Conservation (phyloP, 53 echinoderm and acorn worm genomes). For the Echinometra lucunter region DNA sequence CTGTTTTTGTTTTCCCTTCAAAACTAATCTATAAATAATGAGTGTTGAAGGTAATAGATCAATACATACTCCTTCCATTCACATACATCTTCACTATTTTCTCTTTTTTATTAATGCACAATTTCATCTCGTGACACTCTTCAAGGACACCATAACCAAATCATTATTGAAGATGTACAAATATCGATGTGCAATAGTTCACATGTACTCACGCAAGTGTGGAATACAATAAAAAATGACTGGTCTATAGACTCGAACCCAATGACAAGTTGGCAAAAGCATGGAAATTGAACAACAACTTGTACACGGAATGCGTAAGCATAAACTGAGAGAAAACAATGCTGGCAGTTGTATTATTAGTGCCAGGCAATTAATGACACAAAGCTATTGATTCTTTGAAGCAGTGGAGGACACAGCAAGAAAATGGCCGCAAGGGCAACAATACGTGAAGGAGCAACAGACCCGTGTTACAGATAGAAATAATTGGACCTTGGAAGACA, state of each 20-base stretch:
- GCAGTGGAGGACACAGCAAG: conserved; percentile 24
- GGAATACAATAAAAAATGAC: not conserved
- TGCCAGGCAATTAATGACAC: conserved; percentile 58
- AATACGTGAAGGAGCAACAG: not conserved
- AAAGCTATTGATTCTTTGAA: conserved; percentile 39
- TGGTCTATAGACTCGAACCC: not conserved
- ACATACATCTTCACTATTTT: not conserved
- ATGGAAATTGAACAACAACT: conserved; percentile 7
- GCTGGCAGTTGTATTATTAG: conserved; percentile 29
- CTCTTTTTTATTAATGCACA: conserved; percentile 27
- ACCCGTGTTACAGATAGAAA: not conserved
- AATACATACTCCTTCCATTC: conserved; percentile 24
- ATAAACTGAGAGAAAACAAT: not conserved
- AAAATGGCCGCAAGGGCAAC: conserved; percentile 37
- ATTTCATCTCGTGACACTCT: conserved; percentile 42
- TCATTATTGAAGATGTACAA: not conserved
- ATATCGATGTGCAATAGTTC: conserved; percentile 28
- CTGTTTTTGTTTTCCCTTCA: not conserved
- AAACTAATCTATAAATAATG: not conserved
- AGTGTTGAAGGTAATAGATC: not conserved
- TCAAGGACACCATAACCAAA: conserved; percentile 38
- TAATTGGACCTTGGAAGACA: conserved; percentile 43
- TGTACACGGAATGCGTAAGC: not conserved
- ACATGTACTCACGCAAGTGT: not conserved
- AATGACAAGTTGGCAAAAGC: not conserved